Evolutionary conservation across 2,888 invertebrate genomes (phyloP).

Genomic region (Caenorhabditis panamensis): DNA sequence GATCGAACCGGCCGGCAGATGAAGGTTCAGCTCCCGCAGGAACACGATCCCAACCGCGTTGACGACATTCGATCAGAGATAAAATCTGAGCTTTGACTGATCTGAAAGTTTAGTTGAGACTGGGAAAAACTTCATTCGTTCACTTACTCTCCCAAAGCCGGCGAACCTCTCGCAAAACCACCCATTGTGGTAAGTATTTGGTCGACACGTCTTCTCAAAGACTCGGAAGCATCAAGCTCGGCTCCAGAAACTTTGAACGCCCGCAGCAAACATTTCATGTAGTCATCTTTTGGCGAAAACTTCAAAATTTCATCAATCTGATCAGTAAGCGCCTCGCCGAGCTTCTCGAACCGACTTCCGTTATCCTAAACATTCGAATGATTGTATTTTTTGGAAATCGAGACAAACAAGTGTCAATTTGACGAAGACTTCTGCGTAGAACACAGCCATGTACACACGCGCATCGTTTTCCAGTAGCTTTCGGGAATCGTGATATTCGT

Average conservation of each 20-base stretch:
- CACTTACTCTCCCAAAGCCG: conserved; percentile 50
- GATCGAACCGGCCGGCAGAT: not conserved
- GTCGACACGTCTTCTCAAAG: conserved; percentile 27
- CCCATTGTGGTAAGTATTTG: conserved; percentile 60
- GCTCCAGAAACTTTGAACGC: conserved; percentile 55
- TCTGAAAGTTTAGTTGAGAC: conserved; percentile 15
- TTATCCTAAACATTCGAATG: conserved; percentile 30
- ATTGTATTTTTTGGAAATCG: not conserved
- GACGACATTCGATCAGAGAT: conserved; percentile 57
- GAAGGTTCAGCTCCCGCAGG: not conserved
- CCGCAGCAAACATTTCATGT: conserved; percentile 46
- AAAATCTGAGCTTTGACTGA: conserved; percentile 58
- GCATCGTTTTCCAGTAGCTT: conserved; percentile 21
- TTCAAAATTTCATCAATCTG: conserved; percentile 53
- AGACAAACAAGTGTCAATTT: conserved; percentile 37
- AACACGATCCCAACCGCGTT: conserved; percentile 61
- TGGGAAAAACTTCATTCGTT: too few relatives aligned
- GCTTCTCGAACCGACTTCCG: conserved; percentile 38
- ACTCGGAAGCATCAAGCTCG: conserved; percentile 39
- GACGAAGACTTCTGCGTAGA: conserved; percentile 49
- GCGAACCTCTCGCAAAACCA: conserved; percentile 59
- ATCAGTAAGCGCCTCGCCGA: conserved; percentile 41
- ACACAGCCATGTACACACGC: conserved; percentile 45
- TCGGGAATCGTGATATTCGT: conserved; percentile 18
- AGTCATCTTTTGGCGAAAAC: conserved; percentile 38